These are phyloP conservation scores for Brenthis ino DNA, from an alignment of 2,888 invertebrate species.

Conservation along the genomic window DNA sequence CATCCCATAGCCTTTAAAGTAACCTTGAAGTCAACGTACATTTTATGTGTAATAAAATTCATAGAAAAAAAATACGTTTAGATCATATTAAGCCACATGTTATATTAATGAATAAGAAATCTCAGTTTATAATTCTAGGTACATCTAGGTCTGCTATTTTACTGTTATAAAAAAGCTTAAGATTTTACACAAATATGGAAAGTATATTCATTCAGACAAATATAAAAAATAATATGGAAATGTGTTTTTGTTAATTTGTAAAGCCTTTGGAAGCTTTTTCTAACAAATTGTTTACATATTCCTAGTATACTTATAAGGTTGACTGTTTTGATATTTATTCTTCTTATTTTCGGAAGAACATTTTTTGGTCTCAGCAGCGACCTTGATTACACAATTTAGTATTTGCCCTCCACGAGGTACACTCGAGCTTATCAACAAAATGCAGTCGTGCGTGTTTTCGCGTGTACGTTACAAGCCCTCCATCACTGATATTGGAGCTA, in stretches of 20 bases:
- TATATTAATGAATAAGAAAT: not conserved
- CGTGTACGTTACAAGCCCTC: conserved; percentile 60
- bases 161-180: no score
- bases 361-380: conserved; percentile 4
- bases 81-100: not conserved
- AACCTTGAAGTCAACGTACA: no score
- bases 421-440: conserved; percentile 13
- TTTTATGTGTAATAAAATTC: no score
- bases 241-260: no score
- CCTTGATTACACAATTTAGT: conserved; percentile 14
- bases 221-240: no score
- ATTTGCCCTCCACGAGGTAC: conserved; percentile 6
- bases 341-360: not conserved
- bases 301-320: not conserved
- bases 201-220: no score
- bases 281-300: not conserved
- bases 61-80: no score
- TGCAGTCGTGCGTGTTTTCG: conserved; percentile 25
- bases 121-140: no score
- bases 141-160: no score
- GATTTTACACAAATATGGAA: no score
- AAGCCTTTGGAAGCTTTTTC: no score
- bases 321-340: not conserved
- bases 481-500: conserved; percentile 67
- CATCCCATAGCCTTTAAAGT: no score